phyloP scores from a whole-genome alignment of 1,140 invertebrate genomes.

The Pomacea maculata region DNA sequence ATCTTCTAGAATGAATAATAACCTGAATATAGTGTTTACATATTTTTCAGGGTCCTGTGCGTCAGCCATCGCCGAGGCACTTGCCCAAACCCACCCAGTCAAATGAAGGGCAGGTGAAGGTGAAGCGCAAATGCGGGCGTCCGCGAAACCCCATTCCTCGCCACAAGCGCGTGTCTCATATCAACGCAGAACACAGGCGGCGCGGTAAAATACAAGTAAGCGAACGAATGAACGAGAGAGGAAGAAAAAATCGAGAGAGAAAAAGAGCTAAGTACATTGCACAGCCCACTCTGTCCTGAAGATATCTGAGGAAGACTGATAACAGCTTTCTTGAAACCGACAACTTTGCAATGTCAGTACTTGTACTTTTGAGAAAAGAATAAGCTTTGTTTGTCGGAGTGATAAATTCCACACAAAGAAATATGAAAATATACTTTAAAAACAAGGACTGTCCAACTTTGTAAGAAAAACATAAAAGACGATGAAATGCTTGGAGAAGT shows the following conservation, averaged over 20 bases:
- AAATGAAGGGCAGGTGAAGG: constrained; percentile 14
- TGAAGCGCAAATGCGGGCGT: constrained; percentile 48
- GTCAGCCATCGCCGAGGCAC: background rate
- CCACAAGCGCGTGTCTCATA: constrained; percentile 78
- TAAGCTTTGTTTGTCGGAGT: background rate
- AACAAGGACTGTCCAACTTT: too few relatives aligned
- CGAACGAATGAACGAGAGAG: background rate
- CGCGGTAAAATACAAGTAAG: constrained; percentile 89
- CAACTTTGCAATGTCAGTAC: background rate
- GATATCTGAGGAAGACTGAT: background rate
- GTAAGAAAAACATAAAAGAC: too few relatives aligned
- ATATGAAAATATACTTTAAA: too few relatives aligned
- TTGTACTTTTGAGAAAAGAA: background rate
- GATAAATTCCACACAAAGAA: too few relatives aligned
- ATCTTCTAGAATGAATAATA: too few relatives aligned
- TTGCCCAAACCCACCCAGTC: background rate
- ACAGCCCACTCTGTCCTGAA: too few relatives aligned
- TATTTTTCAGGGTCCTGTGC: too few relatives aligned
- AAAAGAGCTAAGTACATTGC: too few relatives aligned
- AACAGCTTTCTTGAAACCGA: background rate
- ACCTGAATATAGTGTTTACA: too few relatives aligned
- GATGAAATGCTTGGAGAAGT: too few relatives aligned
- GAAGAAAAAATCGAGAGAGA: too few relatives aligned
- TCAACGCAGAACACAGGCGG: constrained; percentile 96
- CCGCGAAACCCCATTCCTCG: constrained; percentile 56